Conservation (phyloP, 2,888 invertebrate genomes). For the Eurytoma californica region DNA sequence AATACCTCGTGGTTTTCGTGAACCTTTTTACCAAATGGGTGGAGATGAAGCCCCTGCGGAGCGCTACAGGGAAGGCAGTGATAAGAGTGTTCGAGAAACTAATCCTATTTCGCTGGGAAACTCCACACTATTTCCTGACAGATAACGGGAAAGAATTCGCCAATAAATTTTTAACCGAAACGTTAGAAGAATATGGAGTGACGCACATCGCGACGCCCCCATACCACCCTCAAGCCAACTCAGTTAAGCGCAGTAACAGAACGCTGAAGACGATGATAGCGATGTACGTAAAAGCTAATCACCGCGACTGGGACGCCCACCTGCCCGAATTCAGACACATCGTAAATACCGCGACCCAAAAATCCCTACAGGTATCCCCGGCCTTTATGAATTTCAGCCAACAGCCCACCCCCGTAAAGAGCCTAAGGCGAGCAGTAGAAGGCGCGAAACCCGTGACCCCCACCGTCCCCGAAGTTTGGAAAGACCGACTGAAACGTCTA, state of each 20-base stretch:
- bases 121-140: not conserved
- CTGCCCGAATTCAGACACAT: slow-evolving; percentile 19
- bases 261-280: slow-evolving; percentile 32
- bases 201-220: not conserved
- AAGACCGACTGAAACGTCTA: not conserved
- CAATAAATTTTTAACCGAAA: not conserved
- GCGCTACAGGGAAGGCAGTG: too few species aligned
- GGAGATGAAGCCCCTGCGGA: not conserved
- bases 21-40: slow-evolving; percentile 25
- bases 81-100: slow-evolving; percentile 22
- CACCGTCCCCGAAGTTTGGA: not conserved
- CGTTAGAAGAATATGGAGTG: slow-evolving; percentile 10
- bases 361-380: too few species aligned
- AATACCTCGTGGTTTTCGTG: not conserved
- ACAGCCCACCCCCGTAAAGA: slow-evolving; percentile 15
- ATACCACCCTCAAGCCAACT: not conserved
- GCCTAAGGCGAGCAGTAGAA: slow-evolving; percentile 23
- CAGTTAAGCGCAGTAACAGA: not conserved
- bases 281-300: slow-evolving; percentile 7
- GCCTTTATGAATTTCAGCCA: slow-evolving; percentile 16
- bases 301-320: slow-evolving; percentile 25
- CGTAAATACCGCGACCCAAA: slow-evolving; percentile 17
- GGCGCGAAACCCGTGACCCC: not conserved
- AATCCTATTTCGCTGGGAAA: slow-evolving; percentile 18
- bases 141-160: slow-evolving; percentile 19